Evolutionary conservation across 2,113 vertebrate species (phyloP).

Genomic region (Larimichthys polyactis): DNA sequence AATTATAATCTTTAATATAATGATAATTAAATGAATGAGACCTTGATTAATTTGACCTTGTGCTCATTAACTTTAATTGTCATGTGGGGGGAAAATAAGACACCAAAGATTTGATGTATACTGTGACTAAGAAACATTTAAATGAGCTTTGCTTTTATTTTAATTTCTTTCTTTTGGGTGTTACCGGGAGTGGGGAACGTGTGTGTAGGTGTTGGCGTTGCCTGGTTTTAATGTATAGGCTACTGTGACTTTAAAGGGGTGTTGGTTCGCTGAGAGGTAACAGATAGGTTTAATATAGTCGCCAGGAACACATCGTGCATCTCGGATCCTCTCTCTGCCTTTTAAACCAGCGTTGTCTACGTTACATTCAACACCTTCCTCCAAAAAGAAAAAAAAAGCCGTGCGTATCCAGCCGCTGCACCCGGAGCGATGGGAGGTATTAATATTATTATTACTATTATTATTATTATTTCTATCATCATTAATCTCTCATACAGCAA

Average conservation of each 20-base stretch:
- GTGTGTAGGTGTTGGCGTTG: not conserved
- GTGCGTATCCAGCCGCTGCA: conserved; percentile 30
- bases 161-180: too few species aligned
- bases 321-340: conserved; percentile 28
- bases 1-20: not conserved
- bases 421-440: conserved; percentile 81
- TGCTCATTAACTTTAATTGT: conserved; percentile 8
- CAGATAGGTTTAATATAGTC: conserved; percentile 73
- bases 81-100: not conserved
- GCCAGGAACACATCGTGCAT: conserved; percentile 51
- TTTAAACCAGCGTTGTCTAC: not conserved
- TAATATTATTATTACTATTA: not conserved
- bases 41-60: not conserved
- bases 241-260: conserved; percentile 83
- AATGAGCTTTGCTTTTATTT: not conserved
- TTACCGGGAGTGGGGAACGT: not conserved
- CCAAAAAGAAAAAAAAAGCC: not conserved
- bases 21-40: conserved; percentile 9
- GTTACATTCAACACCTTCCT: not conserved
- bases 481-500: conserved; percentile 22
- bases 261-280: conserved; percentile 72
- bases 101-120: not conserved
- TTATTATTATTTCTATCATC: conserved; percentile 1
- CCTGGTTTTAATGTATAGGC: conserved; percentile 7
- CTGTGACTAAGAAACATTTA: not conserved